Base-by-base conservation (phyloP, 53 echinoderm and acorn worm genomes). In the Patiria pectinifera region DNA sequence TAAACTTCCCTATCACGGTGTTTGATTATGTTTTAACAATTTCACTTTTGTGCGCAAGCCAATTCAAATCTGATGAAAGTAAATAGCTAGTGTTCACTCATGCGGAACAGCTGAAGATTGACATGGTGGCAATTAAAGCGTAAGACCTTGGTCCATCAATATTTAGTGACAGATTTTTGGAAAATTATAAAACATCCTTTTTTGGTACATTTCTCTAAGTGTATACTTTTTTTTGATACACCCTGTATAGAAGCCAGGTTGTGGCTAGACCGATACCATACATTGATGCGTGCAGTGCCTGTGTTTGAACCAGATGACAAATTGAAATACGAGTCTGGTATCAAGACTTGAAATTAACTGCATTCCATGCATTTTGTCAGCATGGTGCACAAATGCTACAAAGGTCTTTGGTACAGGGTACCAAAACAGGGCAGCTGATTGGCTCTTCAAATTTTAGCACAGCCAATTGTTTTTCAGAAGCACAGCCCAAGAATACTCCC, bases 401-500 rank as follows among this genome's bases (percentile, higher is more conserved):
- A 66, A 2, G 10, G 66, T 66, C 66, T 66, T 66, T 74, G 22
- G 24, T 74, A 74, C 14, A 14, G 26, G 79, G 10, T 78, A 46
- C 10, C 3, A n/a, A 78, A 76, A 18, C 76, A 24, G 4, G 76
- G 25, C 76, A 35, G 76, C 46, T 78, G 79, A 78, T 78, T 78
- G 79, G 79, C 46, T 78, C 14, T 9, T 74, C 22, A 59, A 2
- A 21, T n/a, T 23, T 59, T 0, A 58, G 82, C 59, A 45, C 22
- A 59, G 82, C 82, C 82, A 82, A 82, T 82, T 5, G 6, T 11
- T 45, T 47, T 79, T 47, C 53, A 53, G 53, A 82, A n/a, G 49
- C 53, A 49, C 82, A 24, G 82, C 62, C 62, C 43, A 59, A 84
- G 84, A 84, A 66, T 84, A 84, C 62, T 84, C 84, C 84, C 84